Base-by-base conservation (phyloP, 2,113 vertebrate genomes). In the Sterrhoptilus dennistouni region DNA sequence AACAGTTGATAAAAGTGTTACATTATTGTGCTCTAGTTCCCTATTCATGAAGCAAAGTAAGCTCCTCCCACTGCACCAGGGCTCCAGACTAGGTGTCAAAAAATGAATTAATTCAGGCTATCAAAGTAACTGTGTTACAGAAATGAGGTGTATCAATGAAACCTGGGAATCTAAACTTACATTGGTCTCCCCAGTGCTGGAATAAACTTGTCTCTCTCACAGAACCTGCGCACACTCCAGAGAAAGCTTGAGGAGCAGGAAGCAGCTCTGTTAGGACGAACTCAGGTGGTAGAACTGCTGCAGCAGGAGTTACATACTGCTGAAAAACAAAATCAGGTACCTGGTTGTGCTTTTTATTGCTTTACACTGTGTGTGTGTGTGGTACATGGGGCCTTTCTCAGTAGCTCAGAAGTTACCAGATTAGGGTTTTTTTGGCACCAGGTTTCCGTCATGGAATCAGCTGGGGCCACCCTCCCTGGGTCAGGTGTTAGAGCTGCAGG, bases 251-350 rank as follows among this genome's bases (percentile, higher is more conserved):
- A 99, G 88, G 99, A 99, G 89, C 97, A 98, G 5, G 98, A 99
- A 53, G 98, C 98, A 79, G 97, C 98, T 29, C 93, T 99, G 20
- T 83, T 95, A 36, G 99, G 98, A 68, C 98, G 97, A 12, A 95
- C 98, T 49, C 98, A 99, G 79, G 98, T 98, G 44, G 94, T 99
- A 38, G 99, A 99, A 56, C 94, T 99, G 98, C 97, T 99, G 65
- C 99, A 99, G 89, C 98, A 98, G 92, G 99, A 99, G 89, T 92
- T 99, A 44, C 96, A 72, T 75, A 75, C 94, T 33, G 98, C 98
- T 4, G 99, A 99, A 70, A 98, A 98, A 77, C 98, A 98, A 83
- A 99, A 99, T 86, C 98, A 99, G 99, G 99, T 99, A 95, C 38
- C 23, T 25, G 61, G 10, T 50, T 3, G 0, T 76, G 47, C 17